These are phyloP conservation scores for Pollicipes pollicipes DNA, from an alignment of 1,140 invertebrate genomes.

Conservation along the genomic window DNA sequence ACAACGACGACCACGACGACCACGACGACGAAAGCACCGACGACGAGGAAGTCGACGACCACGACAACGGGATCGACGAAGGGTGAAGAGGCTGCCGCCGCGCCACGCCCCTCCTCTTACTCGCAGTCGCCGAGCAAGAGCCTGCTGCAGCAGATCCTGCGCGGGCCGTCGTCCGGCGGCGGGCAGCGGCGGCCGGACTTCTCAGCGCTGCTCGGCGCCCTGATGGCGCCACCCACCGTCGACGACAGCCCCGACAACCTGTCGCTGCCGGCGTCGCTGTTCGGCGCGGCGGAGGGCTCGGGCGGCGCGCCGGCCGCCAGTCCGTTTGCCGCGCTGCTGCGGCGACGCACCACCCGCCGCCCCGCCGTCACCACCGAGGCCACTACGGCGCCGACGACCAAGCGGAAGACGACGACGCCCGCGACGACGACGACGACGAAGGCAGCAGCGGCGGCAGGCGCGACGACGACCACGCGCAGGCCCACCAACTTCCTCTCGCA, in stretches of 20 bases:
- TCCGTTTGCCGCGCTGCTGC: neutral
- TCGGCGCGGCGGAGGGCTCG: neutral
- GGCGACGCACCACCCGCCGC: neutral
- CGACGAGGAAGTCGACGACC: neutral
- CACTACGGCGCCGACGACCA: neutral
- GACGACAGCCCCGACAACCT: neutral
- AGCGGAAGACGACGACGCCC: neutral
- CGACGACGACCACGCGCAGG: neutral
- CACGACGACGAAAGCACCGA: neutral
- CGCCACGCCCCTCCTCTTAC: neutral
- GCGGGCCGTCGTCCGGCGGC: too few species aligned
- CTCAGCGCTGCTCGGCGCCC: neutral
- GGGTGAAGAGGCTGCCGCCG: neutral
- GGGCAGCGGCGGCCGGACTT: neutral
- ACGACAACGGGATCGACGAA: neutral
- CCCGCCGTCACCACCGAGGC: too few species aligned
- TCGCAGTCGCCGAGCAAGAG: neutral
- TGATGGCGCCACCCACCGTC: neutral
- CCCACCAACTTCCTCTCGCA: neutral
- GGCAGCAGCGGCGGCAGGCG: neutral
- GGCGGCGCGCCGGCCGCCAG: neutral
- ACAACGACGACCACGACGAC: neutral
- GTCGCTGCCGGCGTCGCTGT: neutral
- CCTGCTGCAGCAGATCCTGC: neutral
- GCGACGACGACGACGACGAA: neutral